A percentile compares a stretch with the other conserved stretches of the same genome.
phyloP scores from a whole-genome alignment of 2,888 invertebrate genomes.

The Drosophila meridionalis region DNA sequence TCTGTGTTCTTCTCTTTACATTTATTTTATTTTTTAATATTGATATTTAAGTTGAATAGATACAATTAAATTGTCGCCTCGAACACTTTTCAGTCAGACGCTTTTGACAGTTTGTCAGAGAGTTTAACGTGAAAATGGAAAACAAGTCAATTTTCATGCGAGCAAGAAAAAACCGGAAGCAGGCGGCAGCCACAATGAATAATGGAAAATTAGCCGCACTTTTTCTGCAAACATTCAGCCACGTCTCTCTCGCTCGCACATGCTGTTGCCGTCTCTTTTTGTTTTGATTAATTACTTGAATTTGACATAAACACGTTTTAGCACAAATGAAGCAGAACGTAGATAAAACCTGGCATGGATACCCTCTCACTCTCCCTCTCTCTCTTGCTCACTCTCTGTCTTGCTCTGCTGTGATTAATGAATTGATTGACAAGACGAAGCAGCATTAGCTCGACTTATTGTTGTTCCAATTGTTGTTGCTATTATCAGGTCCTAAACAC shows the following conservation, averaged over 20 bases:
- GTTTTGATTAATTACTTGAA: constrained; percentile 68
- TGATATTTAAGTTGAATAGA: constrained; percentile 7
- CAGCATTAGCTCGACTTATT: constrained; percentile 26
- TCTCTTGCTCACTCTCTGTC: not conserved
- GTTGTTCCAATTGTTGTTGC: constrained; percentile 34
- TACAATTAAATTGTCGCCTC: constrained; percentile 11
- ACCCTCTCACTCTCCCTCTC: not conserved
- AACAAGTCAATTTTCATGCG: constrained; percentile 47
- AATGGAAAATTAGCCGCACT: constrained; percentile 52
- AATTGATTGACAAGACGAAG: constrained; percentile 60
- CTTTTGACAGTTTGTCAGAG: constrained; percentile 22
- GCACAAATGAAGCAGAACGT: constrained; percentile 73
- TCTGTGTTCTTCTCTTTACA: not conserved
- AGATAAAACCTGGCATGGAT: constrained; percentile 41
- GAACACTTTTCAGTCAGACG: constrained; percentile 10
- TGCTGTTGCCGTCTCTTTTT: constrained; percentile 22
- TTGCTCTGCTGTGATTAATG: constrained; percentile 55
- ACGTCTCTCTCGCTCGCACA: not conserved
- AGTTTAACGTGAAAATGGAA: constrained; percentile 5
- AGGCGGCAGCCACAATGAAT: constrained; percentile 38
- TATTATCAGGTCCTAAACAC: constrained; percentile 51
- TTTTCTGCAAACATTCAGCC: constrained; percentile 32
- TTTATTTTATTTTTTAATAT: not conserved
- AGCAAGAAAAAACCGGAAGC: constrained; percentile 42
- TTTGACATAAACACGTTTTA: constrained; percentile 73